Evolutionary conservation across 2,888 invertebrate species (phyloP).

Genomic region (Aleiodes leptofemur): DNA sequence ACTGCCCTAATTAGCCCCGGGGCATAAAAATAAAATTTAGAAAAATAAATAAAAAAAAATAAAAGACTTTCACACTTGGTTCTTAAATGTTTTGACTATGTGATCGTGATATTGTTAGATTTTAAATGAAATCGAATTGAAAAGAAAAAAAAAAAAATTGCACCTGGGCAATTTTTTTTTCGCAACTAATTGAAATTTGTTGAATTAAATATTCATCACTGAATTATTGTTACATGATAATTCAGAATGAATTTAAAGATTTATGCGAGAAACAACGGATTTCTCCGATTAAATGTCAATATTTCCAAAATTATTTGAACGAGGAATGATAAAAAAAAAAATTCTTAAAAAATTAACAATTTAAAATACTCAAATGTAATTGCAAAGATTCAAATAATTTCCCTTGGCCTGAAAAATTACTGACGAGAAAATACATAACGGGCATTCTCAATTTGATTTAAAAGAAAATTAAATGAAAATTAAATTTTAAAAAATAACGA

Average conservation of each 20-base stretch:
- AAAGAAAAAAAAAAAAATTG: conserved; percentile 14
- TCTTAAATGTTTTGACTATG: conserved; percentile 12
- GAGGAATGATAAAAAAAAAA: neutral
- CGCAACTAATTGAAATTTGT: conserved; percentile 16
- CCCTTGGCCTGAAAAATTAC: conserved; percentile 50
- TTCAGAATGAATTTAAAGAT: neutral
- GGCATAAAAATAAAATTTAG: conserved; percentile 7
- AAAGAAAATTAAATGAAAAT: conserved; percentile 23
- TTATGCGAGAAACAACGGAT: neutral
- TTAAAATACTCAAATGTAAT: neutral
- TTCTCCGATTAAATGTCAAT: conserved; percentile 13
- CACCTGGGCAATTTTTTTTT: conserved; percentile 3
- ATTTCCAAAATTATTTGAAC: neutral
- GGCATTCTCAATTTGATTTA: conserved; percentile 24
- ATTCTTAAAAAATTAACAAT: neutral
- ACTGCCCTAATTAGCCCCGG: conserved; percentile 21
- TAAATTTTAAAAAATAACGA: conserved; percentile 38
- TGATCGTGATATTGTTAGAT: conserved; percentile 12
- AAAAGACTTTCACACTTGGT: conserved; percentile 4
- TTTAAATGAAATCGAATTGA: conserved; percentile 1
- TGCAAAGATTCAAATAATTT: conserved; percentile 26
- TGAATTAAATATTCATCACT: conserved; percentile 5
- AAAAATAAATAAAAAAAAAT: neutral
- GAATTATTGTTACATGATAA: neutral
- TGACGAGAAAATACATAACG: conserved; percentile 10